Conservation (phyloP, 2,113 vertebrate species). For the Rhodinocichla rosea region DNA sequence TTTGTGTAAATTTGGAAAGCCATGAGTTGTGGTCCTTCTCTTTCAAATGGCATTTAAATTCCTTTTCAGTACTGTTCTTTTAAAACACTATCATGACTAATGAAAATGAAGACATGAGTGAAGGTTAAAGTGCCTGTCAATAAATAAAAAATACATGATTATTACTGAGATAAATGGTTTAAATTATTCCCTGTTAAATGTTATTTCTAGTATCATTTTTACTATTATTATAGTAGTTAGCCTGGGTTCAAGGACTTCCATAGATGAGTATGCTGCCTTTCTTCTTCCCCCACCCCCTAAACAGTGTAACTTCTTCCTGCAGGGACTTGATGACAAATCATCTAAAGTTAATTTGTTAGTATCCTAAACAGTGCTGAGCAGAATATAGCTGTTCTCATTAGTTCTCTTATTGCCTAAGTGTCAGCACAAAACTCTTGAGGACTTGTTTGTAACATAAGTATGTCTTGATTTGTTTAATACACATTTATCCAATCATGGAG, state of each 20-base stretch:
- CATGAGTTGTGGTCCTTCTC: background rate
- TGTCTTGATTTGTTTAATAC: constrained; percentile 21
- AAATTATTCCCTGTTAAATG: background rate
- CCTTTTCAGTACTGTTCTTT: background rate
- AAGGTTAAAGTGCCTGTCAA: background rate
- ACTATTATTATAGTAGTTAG: background rate
- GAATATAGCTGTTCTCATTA: constrained; percentile 2
- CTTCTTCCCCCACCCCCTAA: background rate
- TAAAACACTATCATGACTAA: background rate
- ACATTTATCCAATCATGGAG: background rate
- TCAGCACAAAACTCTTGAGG: constrained; percentile 10
- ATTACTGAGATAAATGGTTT: background rate
- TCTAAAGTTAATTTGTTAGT: background rate
- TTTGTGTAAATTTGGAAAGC: background rate
- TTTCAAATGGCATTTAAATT: background rate
- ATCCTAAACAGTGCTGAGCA: background rate
- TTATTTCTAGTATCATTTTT: background rate
- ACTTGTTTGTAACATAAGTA: background rate
- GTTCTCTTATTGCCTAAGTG: background rate
- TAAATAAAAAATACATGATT: background rate
- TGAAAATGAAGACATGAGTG: background rate
- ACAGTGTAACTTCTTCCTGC: background rate
- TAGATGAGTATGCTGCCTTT: background rate
- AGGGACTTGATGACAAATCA: background rate
- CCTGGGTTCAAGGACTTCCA: background rate